Evolutionary conservation across 1,140 invertebrate genomes (phyloP).

Genomic region (Tetragonula clypearis): DNA sequence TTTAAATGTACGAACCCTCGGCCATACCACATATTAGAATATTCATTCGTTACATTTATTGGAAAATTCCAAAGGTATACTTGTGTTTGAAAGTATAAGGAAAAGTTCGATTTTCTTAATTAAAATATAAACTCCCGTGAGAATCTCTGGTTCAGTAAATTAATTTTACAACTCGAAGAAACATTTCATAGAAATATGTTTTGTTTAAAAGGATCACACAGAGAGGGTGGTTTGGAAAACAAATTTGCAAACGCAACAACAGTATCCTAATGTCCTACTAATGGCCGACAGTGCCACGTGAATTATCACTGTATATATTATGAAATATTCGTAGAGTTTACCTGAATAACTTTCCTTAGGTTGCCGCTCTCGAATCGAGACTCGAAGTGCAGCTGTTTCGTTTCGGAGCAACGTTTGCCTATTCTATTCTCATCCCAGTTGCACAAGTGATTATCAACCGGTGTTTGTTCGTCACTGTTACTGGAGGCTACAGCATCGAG

Average conservation of each 20-base stretch:
- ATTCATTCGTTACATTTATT: background rate
- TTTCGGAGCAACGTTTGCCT: conserved; percentile 80
- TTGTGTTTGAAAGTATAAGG: too few relatives aligned
- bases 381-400: conserved; percentile 88
- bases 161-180: too few relatives aligned
- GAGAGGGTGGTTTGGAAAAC: background rate
- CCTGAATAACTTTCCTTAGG: conserved; percentile 93
- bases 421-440: conserved; percentile 85
- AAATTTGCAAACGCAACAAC: background rate
- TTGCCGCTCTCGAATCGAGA: conserved; percentile 96
- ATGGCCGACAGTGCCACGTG: background rate
- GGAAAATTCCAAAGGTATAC: background rate
- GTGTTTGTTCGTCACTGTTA: conserved; percentile 47
- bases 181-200: too few relatives aligned
- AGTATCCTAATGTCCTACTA: background rate
- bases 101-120: too few relatives aligned
- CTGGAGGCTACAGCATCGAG: conserved; percentile 83
- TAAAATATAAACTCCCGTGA: too few relatives aligned
- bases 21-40: background rate
- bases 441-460: conserved; percentile 51
- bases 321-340: conserved; percentile 72
- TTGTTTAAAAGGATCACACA: too few relatives aligned
- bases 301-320: background rate
- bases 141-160: too few relatives aligned
- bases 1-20: background rate